Conservation (phyloP, 35 echinoderm and acorn worm genomes). For the Apostichopus japonicus region DNA sequence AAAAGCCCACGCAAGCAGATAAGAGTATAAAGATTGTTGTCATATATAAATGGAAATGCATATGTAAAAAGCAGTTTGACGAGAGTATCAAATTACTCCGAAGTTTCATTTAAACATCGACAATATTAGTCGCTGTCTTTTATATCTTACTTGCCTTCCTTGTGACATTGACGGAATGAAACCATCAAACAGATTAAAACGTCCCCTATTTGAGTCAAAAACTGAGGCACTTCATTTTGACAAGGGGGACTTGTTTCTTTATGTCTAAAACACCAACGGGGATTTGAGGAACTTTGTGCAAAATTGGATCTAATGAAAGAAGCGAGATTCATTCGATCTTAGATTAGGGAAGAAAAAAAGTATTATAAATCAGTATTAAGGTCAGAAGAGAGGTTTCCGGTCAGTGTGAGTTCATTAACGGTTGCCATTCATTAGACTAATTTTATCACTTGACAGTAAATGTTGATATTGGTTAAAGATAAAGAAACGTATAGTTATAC, state of each 20-base stretch:
- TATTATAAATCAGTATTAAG: background rate
- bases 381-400: background rate
- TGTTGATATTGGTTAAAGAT: background rate
- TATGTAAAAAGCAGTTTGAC: background rate
- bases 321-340: background rate
- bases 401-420: background rate
- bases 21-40: background rate
- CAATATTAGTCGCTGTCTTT: too few relatives aligned
- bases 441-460: background rate
- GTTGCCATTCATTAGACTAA: background rate
- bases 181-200: background rate
- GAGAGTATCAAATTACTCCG: background rate
- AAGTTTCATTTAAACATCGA: too few relatives aligned
- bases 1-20: background rate
- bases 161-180: background rate
- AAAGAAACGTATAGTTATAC: too few relatives aligned
- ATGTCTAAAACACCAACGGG: background rate
- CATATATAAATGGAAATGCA: background rate
- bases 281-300: background rate
- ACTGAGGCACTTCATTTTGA: background rate
- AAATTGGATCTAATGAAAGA: conserved; percentile 20
- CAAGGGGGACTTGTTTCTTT: background rate
- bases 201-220: background rate
- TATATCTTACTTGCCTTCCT: too few relatives aligned
- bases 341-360: background rate